A percentile compares a stretch with the other conserved stretches of the same genome.
phyloP scores from a whole-genome alignment of 1,140 invertebrate species.

The Reticulitermes speratus region DNA sequence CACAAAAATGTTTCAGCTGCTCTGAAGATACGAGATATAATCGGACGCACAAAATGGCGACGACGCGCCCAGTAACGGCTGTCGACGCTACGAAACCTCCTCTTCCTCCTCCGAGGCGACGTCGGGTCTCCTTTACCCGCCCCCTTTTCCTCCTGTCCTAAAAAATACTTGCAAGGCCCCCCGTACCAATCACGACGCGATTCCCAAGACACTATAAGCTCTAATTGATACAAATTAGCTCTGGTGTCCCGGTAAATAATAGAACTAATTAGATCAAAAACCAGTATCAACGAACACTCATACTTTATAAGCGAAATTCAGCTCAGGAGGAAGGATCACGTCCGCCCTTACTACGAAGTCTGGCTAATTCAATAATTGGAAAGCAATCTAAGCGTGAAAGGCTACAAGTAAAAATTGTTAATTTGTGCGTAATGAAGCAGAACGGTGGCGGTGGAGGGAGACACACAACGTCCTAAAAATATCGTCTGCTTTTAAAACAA shows the following conservation, averaged over 20 bases:
- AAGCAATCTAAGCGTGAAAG: constrained; percentile 32
- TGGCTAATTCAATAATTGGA: constrained; percentile 34
- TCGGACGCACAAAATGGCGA: constrained; percentile 4
- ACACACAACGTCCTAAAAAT: neutral
- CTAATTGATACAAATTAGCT: constrained; percentile 40
- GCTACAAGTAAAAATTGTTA: constrained; percentile 3
- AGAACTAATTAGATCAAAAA: constrained; percentile 37
- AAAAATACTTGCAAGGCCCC: constrained; percentile 1
- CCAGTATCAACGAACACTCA: constrained; percentile 35
- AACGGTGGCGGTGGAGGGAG: neutral
- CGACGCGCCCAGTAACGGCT: neutral
- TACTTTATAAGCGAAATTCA: constrained; percentile 37
- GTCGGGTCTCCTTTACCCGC: neutral
- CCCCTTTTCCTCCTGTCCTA: neutral
- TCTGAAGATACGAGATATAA: neutral
- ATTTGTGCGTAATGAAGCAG: constrained; percentile 31
- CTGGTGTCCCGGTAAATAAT: constrained; percentile 39
- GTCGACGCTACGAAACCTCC: neutral
- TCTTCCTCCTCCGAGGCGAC: constrained; percentile 10
- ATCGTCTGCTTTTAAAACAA: neutral
- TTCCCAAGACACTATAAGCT: constrained; percentile 25
- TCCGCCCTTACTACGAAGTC: neutral
- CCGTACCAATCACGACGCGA: neutral
- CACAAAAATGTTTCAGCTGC: neutral
- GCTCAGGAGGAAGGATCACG: neutral